Evolutionary conservation across 53 echinoderm and acorn worm genomes (phyloP).

Genomic region (Luidia sarsii): DNA sequence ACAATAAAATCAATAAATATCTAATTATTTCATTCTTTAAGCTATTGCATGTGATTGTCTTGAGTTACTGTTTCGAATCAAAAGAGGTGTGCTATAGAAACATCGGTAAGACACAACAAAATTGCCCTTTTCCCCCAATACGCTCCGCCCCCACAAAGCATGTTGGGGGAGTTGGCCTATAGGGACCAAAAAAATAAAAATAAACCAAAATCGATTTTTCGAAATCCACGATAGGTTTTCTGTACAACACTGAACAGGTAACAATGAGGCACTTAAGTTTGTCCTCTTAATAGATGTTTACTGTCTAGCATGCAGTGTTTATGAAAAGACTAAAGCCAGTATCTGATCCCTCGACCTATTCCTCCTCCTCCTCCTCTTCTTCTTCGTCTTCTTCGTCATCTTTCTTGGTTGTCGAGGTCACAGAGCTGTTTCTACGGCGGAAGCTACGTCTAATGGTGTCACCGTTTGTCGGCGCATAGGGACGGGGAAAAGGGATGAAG

Average conservation of each 20-base stretch:
- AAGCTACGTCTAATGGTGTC: conserved; percentile 24
- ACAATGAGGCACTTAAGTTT: no score
- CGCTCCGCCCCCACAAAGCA: conserved; percentile 61
- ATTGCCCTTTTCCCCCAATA: conserved; percentile 34
- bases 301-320: conserved; percentile 25
- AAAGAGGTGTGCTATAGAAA: conserved; percentile 7
- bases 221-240: no score
- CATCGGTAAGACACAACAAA: neutral
- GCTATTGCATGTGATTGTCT: conserved; percentile 42
- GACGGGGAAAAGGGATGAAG: conserved; percentile 34
- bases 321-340: neutral
- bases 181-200: no score
- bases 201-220: no score
- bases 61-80: neutral
- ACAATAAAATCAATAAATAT: conserved; percentile 51
- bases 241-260: no score
- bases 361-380: conserved; percentile 16
- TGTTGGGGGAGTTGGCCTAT: conserved; percentile 29
- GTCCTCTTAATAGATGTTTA: no score
- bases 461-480: no score
- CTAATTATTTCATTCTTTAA: conserved; percentile 23
- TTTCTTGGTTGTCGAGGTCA: conserved; percentile 8
- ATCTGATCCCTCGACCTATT: conserved; percentile 8
- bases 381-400: conserved; percentile 1
- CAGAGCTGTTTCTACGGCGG: conserved; percentile 35